phyloP scores from a whole-genome alignment of 1,140 invertebrate species.

The Idris sp. region DNA sequence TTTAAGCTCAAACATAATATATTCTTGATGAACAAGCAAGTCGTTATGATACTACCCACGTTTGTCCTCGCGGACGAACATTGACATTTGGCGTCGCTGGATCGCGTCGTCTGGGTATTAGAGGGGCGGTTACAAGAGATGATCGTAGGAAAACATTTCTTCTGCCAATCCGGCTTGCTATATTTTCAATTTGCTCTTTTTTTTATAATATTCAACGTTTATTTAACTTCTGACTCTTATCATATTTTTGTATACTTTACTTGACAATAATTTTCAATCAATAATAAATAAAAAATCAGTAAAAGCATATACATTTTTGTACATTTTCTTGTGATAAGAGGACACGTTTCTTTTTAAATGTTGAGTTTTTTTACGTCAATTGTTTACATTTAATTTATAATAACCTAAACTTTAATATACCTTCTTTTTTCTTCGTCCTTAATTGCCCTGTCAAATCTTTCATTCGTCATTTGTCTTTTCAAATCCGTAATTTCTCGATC shows the following conservation, averaged over 20 bases:
- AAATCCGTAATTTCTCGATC: constrained; percentile 79
- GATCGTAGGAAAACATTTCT: constrained; percentile 64
- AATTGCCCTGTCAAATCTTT: constrained; percentile 76
- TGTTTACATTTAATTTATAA: constrained; percentile 10
- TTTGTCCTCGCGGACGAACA: constrained; percentile 54
- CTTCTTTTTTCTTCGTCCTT: constrained; percentile 72
- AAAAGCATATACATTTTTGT: background rate
- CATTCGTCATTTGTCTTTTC: constrained; percentile 79
- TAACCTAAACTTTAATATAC: constrained; percentile 51
- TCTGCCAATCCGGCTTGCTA: constrained; percentile 66
- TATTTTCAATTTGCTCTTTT: constrained; percentile 36
- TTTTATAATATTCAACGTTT: constrained; percentile 11
- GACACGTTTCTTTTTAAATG: constrained; percentile 11
- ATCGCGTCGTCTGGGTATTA: constrained; percentile 34
- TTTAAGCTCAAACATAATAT: too few relatives aligned
- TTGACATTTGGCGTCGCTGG: constrained; percentile 56
- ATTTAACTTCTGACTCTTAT: background rate
- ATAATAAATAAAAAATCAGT: background rate
- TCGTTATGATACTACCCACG: constrained; percentile 51
- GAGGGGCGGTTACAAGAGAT: constrained; percentile 24
- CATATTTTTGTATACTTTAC: constrained; percentile 26
- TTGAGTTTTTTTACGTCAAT: constrained; percentile 12
- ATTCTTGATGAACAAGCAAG: constrained; percentile 37
- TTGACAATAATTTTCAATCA: too few relatives aligned
- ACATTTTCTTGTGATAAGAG: constrained; percentile 17